Base-by-base conservation (phyloP, 2,888 invertebrate genomes). In the Erebia palarica region DNA sequence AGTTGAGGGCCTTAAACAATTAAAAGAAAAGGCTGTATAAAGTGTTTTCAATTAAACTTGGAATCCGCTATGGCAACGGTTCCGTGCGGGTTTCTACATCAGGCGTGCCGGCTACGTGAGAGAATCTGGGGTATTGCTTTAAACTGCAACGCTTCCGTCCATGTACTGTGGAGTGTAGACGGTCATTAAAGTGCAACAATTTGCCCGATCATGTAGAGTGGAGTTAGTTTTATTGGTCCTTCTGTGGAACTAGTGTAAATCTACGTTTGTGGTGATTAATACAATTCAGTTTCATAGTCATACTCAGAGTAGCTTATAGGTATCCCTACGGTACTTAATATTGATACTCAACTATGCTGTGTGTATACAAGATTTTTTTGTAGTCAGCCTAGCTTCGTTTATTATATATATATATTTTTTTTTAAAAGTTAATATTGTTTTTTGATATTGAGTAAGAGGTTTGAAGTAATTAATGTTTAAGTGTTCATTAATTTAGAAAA, bases 31-130 rank as follows among this genome's bases (percentile, higher is more conserved):
- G 82, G 84, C 83, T 85, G 79, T 84, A 81, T 84, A 87, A 82
- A 89, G 84, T 85, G 87, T 91, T 91, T 91, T 87, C 91, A 92
- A 92, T 92, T 92, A 91, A 89, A 86, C 81, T 82, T 82, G 88
- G 89, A 89, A 91, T 91, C 85, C 84, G 79, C 81, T 77, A 82
- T 83, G 83, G 83, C 81, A 83, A 81, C 79, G 81, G 81, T 79
- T 80, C 78, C 80, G 82, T 82, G 83, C 79, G 84, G 82, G 85
- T 79, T 81, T 77, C 82, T 84, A 83, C 82, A 82, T 83, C 83
- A 81, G 77, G 81, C 77, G 75, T 72, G 79, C 73, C 73, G 77
- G 73, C 78, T 81, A 85, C 87, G 86, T 84, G 84, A 77, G 80
- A 82, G 84, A 88, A 89, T 90, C 88, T 84, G 78, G 82, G 81